These are phyloP conservation scores for Ormia ochracea DNA, from an alignment of 2,888 invertebrate species.

Conservation along the genomic window DNA sequence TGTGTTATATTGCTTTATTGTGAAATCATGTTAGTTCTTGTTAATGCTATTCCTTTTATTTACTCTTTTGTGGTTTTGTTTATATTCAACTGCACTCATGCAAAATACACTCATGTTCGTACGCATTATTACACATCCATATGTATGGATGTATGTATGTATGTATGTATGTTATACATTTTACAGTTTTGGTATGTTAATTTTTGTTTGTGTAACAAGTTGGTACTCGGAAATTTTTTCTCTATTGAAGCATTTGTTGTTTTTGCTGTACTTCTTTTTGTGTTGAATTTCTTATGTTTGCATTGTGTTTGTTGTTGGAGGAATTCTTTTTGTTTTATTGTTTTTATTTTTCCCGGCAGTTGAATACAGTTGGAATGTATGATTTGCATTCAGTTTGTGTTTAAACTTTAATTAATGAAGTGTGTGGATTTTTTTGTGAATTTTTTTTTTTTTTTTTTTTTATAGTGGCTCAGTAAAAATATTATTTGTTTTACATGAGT, in stretches of 20 bases:
- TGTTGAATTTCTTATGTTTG: background rate
- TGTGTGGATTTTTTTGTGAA: background rate
- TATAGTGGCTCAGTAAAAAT: background rate
- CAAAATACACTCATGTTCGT: too few relatives aligned
- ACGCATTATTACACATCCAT: too few relatives aligned
- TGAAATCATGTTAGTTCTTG: conserved; percentile 3
- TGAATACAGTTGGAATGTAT: background rate
- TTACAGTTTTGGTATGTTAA: conserved; percentile 8
- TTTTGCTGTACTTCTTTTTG: background rate
- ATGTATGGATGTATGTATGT: too few relatives aligned
- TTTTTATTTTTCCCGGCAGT: background rate
- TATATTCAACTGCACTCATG: too few relatives aligned
- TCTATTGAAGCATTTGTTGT: conserved; percentile 1
- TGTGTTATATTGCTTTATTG: background rate
- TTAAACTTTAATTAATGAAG: background rate
- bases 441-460: background rate
- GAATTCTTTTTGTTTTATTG: background rate
- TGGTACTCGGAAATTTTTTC: background rate
- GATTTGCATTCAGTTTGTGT: conserved; percentile 1
- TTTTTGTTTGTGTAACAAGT: conserved; percentile 1
- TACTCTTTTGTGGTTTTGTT: background rate
- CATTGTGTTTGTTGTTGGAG: background rate
- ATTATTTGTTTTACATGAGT: background rate
- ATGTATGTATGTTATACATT: too few relatives aligned
- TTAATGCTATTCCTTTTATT: background rate